Conservation (phyloP, 2,113 vertebrate genomes). For the Daphoenositta chrysoptera region DNA sequence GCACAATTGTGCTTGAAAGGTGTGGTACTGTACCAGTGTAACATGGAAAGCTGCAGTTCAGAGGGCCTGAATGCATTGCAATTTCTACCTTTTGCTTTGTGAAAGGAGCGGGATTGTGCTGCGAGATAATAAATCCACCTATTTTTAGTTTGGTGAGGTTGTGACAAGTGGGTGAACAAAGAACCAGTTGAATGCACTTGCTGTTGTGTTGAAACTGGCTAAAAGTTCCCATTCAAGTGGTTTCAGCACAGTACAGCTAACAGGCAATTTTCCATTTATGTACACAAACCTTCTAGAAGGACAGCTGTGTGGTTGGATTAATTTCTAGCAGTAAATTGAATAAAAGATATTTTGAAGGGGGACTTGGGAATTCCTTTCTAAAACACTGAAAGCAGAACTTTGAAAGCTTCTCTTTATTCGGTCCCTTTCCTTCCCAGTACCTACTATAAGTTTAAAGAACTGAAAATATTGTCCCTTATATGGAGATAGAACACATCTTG, state of each 20-base stretch:
- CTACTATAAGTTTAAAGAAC: constrained; percentile 1
- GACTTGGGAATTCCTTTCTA: constrained; percentile 38
- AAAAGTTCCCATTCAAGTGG: constrained; percentile 64
- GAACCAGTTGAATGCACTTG: constrained; percentile 58
- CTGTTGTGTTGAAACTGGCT: constrained; percentile 50
- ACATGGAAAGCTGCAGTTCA: constrained; percentile 44
- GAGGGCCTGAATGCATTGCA: constrained; percentile 55
- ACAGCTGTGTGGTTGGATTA: constrained; percentile 61
- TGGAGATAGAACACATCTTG: not conserved
- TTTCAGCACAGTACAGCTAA: constrained; percentile 50
- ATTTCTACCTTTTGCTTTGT: constrained; percentile 61
- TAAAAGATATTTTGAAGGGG: constrained; percentile 48
- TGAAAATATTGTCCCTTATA: not conserved
- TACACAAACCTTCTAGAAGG: constrained; percentile 57
- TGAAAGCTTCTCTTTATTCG: constrained; percentile 11
- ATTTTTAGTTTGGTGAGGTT: constrained; percentile 49
- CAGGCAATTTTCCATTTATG: constrained; percentile 62
- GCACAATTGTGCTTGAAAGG: constrained; percentile 63
- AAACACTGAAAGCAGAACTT: constrained; percentile 30
- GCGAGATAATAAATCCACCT: constrained; percentile 67
- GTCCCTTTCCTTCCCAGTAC: not conserved
- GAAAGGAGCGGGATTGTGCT: constrained; percentile 60
- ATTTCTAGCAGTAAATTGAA: constrained; percentile 55
- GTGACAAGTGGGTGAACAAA: constrained; percentile 66
- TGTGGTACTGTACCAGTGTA: constrained; percentile 65